phyloP scores from a whole-genome alignment of 2,888 invertebrate species.

The Lamproptera curius region DNA sequence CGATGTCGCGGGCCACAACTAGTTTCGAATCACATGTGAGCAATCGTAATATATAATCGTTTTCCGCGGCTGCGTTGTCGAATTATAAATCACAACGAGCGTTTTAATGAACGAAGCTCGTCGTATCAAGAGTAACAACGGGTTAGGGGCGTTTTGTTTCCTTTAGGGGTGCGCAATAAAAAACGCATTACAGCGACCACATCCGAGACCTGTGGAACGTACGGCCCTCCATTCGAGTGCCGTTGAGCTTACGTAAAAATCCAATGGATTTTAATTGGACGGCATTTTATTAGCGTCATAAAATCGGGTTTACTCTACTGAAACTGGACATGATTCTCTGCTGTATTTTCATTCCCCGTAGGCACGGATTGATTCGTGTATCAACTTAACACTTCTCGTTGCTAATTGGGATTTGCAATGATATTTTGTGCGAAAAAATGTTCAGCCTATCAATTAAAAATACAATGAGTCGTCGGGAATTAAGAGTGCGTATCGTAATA shows the following conservation, averaged over 20 bases:
- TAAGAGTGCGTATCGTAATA: background rate
- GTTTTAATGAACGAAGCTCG: background rate
- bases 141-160: no score
- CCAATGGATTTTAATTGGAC: slow-evolving; percentile 69
- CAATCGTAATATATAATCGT: no score
- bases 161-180: slow-evolving; percentile 2
- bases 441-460: background rate
- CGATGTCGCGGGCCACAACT: no score
- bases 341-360: slow-evolving; percentile 51
- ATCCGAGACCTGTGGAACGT: slow-evolving; percentile 46
- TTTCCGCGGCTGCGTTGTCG: no score
- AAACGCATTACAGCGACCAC: slow-evolving; percentile 52
- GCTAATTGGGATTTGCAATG: slow-evolving; percentile 1
- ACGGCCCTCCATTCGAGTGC: slow-evolving; percentile 44
- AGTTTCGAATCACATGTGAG: no score
- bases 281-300: slow-evolving; percentile 73
- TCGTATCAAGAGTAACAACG: no score
- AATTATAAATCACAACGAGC: no score
- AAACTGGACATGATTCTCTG: slow-evolving; percentile 38
- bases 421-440: background rate
- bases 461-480: background rate
- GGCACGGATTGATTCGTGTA: slow-evolving; percentile 22
- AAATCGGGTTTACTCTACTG: slow-evolving; percentile 65
- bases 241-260: slow-evolving; percentile 41
- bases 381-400: slow-evolving; percentile 2